phyloP scores from a whole-genome alignment of 2,113 vertebrate genomes.

The Dissostichus mawsoni region DNA sequence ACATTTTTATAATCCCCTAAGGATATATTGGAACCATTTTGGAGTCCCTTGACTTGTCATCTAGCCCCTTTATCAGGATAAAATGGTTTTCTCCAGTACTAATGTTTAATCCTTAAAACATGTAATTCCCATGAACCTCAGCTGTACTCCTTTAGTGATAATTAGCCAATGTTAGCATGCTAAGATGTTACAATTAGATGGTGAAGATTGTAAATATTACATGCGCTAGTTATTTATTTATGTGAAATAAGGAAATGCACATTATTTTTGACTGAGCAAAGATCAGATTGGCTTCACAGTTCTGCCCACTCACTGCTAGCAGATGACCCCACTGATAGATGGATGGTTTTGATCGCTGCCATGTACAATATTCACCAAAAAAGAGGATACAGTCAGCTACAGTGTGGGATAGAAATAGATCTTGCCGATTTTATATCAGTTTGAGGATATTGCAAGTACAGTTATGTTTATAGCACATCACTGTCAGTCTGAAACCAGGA shows the following conservation, averaged over 20 bases:
- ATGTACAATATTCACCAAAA: neutral
- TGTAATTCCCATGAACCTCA: neutral
- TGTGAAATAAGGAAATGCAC: neutral
- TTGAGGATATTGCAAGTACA: neutral
- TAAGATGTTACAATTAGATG: neutral
- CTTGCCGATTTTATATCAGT: conserved; percentile 1
- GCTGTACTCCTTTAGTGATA: neutral
- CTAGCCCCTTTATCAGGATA: neutral
- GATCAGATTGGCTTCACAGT: neutral
- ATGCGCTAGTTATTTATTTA: neutral
- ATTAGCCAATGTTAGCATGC: neutral
- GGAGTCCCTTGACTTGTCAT: neutral
- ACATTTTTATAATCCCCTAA: neutral
- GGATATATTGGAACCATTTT: neutral
- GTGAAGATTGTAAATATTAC: neutral
- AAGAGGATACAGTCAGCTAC: neutral
- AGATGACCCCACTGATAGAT: neutral
- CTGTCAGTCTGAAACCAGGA: neutral
- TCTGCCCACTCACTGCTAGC: conserved; percentile 19
- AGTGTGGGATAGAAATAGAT: neutral
- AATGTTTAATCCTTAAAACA: neutral
- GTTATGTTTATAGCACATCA: neutral
- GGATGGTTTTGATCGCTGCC: conserved; percentile 7
- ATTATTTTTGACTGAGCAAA: neutral
- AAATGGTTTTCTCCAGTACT: neutral